Evolutionary conservation across 2,888 invertebrate species (phyloP).

Genomic region (Cheilosia vulpina): DNA sequence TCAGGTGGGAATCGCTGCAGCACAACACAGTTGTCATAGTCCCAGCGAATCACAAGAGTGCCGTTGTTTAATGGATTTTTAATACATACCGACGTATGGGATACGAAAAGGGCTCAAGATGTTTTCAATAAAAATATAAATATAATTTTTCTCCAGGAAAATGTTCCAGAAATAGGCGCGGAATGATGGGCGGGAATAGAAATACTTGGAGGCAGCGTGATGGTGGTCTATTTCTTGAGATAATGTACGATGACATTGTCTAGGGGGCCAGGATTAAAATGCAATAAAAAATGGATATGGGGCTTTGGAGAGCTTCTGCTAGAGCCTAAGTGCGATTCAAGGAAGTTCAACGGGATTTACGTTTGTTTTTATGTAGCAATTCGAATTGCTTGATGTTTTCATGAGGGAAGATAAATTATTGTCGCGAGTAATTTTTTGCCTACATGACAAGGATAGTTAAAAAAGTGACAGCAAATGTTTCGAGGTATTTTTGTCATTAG

Average conservation of each 20-base stretch:
- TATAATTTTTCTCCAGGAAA: background rate
- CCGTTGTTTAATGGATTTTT: constrained; percentile 71
- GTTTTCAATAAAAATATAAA: constrained; percentile 67
- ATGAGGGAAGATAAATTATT: no score
- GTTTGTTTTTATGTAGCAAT: background rate
- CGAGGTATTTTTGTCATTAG: no score
- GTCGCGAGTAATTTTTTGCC: no score
- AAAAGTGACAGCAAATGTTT: no score
- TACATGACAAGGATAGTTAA: no score
- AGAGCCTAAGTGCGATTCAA: no score
- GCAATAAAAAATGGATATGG: constrained; percentile 21
- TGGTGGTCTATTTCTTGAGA: constrained; percentile 33
- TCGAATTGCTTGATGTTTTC: no score
- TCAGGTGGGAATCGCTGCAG: constrained; percentile 54
- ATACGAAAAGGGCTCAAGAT: constrained; percentile 70
- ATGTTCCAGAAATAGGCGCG: constrained; percentile 14
- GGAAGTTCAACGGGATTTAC: background rate
- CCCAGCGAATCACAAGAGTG: constrained; percentile 51
- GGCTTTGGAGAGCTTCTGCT: background rate
- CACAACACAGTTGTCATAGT: constrained; percentile 60
- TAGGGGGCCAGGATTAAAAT: constrained; percentile 56
- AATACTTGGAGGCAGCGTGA: background rate
- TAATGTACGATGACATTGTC: constrained; percentile 44
- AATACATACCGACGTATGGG: constrained; percentile 63
- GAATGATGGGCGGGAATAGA: background rate